A percentile compares a stretch with the other conserved stretches of the same genome.
Conservation (phyloP, 2,888 invertebrate species). For the Nemurella pictetii region DNA sequence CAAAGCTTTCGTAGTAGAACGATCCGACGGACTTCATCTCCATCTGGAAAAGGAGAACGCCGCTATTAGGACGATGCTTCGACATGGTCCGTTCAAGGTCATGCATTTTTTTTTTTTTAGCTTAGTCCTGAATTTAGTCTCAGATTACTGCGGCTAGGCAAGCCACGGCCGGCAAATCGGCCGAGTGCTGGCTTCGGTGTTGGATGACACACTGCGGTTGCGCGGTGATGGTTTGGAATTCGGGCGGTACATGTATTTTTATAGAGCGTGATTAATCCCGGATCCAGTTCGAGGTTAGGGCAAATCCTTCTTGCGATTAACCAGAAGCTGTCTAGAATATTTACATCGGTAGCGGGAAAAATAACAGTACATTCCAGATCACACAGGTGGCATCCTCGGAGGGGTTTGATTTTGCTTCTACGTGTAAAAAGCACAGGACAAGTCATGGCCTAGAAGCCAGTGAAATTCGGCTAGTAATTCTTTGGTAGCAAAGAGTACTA, state of each 20-base stretch:
- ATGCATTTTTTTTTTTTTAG: neutral
- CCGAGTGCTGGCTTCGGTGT: neutral
- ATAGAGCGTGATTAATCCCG: neutral
- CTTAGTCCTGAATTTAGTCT: neutral
- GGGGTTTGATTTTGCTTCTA: neutral
- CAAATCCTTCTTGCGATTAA: neutral
- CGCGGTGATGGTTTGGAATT: slow-evolving; percentile 25
- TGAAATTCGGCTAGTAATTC: neutral
- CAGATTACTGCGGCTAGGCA: neutral
- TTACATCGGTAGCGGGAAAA: slow-evolving; percentile 7
- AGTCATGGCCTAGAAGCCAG: neutral
- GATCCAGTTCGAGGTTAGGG: neutral
- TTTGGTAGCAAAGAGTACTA: neutral
- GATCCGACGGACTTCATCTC: slow-evolving; percentile 93
- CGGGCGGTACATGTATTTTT: slow-evolving; percentile 41
- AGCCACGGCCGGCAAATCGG: neutral
- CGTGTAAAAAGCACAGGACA: neutral
- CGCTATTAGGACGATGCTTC: neutral
- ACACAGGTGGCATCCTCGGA: slow-evolving; percentile 35
- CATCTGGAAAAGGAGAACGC: slow-evolving; percentile 71
- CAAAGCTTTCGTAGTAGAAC: slow-evolving; percentile 95
- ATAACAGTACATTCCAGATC: slow-evolving; percentile 33
- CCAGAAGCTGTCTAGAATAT: neutral
- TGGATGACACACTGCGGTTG: neutral
- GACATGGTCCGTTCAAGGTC: neutral